A percentile compares a stretch with the other conserved stretches of the same genome.
Conservation (phyloP, 2,888 invertebrate genomes). For the Pogonocherus hispidulus region DNA sequence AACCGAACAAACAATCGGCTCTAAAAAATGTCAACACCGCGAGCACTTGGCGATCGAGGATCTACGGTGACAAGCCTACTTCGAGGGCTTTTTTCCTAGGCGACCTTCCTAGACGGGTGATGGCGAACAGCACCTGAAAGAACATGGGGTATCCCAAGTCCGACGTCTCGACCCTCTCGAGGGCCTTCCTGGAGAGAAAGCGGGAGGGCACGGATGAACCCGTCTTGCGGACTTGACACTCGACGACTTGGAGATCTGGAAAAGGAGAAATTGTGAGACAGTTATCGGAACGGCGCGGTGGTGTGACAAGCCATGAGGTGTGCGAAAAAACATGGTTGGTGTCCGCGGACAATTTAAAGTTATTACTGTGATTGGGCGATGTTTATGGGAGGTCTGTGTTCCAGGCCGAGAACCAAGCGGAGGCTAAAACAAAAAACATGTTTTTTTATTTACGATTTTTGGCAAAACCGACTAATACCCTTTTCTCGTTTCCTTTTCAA, state of each 20-base stretch:
- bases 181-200: conserved; percentile 37
- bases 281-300: background rate
- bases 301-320: too few relatives aligned
- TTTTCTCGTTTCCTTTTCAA: too few relatives aligned
- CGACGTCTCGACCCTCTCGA: conserved; percentile 59
- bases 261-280: conserved; percentile 22
- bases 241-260: conserved; percentile 36
- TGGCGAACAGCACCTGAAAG: conserved; percentile 66
- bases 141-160: conserved; percentile 67
- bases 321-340: background rate
- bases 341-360: conserved; percentile 6
- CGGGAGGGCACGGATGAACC: conserved; percentile 40
- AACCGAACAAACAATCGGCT: too few relatives aligned
- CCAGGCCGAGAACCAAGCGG: conserved; percentile 10
- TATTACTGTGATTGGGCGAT: background rate
- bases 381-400: background rate
- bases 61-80: conserved; percentile 36
- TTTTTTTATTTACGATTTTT: too few relatives aligned
- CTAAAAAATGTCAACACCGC: too few relatives aligned
- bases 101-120: conserved; percentile 66
- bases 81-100: conserved; percentile 66
- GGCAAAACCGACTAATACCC: too few relatives aligned
- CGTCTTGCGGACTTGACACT: conserved; percentile 44
- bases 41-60: background rate
- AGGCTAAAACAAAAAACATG: too few relatives aligned